Conservation (phyloP, 2,113 vertebrate species). For the Talpa occidentalis region DNA sequence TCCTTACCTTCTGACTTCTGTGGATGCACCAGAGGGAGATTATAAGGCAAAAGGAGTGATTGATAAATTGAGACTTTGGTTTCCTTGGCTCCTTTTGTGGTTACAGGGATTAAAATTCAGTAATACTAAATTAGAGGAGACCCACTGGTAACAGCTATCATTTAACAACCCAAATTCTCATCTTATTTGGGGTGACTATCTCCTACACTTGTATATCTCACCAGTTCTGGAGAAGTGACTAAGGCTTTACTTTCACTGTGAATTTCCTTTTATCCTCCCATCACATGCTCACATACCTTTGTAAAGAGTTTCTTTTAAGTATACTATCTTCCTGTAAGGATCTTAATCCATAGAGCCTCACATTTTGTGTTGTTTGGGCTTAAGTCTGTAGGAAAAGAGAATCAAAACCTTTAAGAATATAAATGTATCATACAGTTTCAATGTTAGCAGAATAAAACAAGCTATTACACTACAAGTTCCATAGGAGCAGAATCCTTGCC, state of each 20-base stretch:
- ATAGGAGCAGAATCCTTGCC: background rate
- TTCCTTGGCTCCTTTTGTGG: background rate
- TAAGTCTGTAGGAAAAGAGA: background rate
- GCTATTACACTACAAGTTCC: background rate
- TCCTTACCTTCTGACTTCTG: background rate
- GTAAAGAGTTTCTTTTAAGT: background rate
- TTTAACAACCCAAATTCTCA: background rate
- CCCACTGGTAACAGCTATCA: too few relatives aligned
- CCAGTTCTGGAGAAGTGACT: background rate
- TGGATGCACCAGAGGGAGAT: background rate
- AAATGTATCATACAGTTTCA: background rate
- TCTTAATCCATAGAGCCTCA: background rate
- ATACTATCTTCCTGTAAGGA: background rate
- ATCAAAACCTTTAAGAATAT: background rate
- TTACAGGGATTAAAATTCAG: too few relatives aligned
- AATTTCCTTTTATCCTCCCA: background rate
- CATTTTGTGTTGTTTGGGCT: background rate
- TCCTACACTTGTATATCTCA: background rate
- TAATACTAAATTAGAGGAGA: too few relatives aligned
- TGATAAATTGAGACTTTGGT: background rate
- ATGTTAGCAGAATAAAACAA: constrained; percentile 12
- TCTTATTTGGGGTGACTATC: background rate
- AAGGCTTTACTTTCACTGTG: background rate
- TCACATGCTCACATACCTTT: background rate
- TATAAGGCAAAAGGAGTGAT: background rate